Base-by-base conservation (phyloP, 2,113 vertebrate genomes). In the Gopherus evgoodei region DNA sequence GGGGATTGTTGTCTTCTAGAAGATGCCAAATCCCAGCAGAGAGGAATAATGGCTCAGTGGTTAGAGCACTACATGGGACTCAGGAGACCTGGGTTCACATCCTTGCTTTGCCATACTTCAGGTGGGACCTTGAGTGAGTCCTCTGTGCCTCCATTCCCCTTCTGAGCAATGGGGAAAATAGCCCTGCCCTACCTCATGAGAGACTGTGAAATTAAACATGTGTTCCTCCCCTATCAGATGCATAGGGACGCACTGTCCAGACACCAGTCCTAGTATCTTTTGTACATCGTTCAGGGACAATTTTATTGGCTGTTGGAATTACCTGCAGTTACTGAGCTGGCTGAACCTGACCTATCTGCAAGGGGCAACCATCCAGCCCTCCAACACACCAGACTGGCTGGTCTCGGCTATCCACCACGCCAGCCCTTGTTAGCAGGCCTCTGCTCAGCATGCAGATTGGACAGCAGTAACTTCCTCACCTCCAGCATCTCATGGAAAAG, bases 221-320 rank as follows among this genome's bases (percentile, higher is more conserved):
- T 85, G 79, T 50, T 54, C 84, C 0, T 81, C 52, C 0, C 5
- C 89, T 69, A 35, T 83, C 42, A 65, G 54, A 25, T 17, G 24
- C 2, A 0, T 2, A 11, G 89, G 83, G n/a, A 19, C 0, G 50
- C 53, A 52, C 4, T 87, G 25, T 44, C 90, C 65, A 27, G 11
- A 3, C 69, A 0, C 81, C 2, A 0, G 59, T 54, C 12, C 49
- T 59, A 13, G 29, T 19, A 87, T 4, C 52, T 72, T 59, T 76
- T 76, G 3, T 80, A 9, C 49, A 1, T 21, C 35, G 59, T 90
- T 95, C 89, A 94, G 96, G 95, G 92, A 96, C 81, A 53, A 2
- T 44, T 22, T n/a, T 11, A 12, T 11, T 25, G 10, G 80, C 89
- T 95, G 93, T 78, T 54, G 13, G 72, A 91, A 81, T 52, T 25